phyloP scores from a whole-genome alignment of 2,888 invertebrate species.

The Liopterus haemorrhoidalis region DNA sequence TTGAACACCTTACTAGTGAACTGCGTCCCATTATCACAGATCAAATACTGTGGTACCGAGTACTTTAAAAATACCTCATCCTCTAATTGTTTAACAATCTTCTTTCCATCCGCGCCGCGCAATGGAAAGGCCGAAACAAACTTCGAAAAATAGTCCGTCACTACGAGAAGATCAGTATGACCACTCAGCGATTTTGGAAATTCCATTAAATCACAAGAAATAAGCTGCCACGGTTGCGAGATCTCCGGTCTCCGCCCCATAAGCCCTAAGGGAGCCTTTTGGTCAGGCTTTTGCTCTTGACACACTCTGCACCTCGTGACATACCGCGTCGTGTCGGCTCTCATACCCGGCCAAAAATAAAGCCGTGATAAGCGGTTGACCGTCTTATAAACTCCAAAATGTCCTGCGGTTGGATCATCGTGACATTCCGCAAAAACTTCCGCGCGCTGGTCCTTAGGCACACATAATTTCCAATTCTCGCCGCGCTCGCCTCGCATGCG shows the following conservation, averaged over 20 bases:
- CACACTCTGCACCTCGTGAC: neutral
- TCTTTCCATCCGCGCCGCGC: neutral
- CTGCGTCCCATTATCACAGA: constrained; percentile 10
- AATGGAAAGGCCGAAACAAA: neutral
- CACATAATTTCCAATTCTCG: constrained; percentile 7
- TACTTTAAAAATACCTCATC: neutral
- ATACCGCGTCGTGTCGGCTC: neutral
- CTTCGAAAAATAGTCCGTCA: constrained; percentile 12
- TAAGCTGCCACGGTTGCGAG: constrained; percentile 6
- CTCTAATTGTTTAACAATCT: constrained; percentile 6
- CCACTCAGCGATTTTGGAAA: constrained; percentile 5
- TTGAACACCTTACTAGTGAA: constrained; percentile 5
- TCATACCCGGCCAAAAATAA: constrained; percentile 8
- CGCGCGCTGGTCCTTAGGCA: constrained; percentile 7
- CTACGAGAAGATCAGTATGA: constrained; percentile 4
- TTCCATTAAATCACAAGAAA: constrained; percentile 9
- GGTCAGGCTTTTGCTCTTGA: neutral
- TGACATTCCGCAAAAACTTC: neutral
- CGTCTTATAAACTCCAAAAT: neutral
- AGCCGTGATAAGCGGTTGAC: neutral
- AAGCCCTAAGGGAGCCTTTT: neutral
- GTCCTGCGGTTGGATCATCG: neutral
- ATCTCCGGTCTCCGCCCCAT: constrained; percentile 8
- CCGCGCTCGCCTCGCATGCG: too few species aligned
- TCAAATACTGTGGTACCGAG: constrained; percentile 9